Percentiles rank a stretch among this genome's conserved stretches.
phyloP scores from a whole-genome alignment of 2,797 vertebrate species.

The Avahi laniger region DNA sequence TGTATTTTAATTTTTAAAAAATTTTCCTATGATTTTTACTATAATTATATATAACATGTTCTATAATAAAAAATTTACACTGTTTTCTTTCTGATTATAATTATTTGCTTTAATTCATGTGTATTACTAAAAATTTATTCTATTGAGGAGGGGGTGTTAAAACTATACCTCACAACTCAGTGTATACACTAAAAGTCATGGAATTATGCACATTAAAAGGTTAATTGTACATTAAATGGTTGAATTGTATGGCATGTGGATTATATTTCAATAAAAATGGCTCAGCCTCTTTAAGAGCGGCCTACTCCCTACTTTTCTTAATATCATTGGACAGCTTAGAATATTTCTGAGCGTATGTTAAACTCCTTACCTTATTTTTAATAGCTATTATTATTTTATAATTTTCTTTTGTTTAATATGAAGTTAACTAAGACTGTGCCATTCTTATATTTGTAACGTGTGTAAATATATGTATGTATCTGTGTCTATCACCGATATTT shows the following conservation, averaged over 20 bases:
- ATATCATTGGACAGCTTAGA: no score
- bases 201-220: not conserved
- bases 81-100: not conserved
- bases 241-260: not conserved
- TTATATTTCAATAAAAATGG: not conserved
- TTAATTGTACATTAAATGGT: not conserved
- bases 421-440: no score
- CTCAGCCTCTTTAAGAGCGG: no score
- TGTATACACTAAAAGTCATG: not conserved
- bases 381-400: no score
- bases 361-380: no score
- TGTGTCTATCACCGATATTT: no score
- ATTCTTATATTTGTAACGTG: no score
- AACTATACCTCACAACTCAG: not conserved
- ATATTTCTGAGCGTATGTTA: no score
- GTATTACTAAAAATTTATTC: not conserved
- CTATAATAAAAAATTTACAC: not conserved
- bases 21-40: not conserved
- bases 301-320: no score
- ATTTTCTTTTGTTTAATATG: no score
- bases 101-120: not conserved
- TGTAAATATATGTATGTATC: no score
- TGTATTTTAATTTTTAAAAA: not conserved
- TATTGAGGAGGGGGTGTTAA: not conserved
- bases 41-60: not conserved